Evolutionary conservation across 2,888 invertebrate species (phyloP).

Genomic region (Drosophila prostipennis): DNA sequence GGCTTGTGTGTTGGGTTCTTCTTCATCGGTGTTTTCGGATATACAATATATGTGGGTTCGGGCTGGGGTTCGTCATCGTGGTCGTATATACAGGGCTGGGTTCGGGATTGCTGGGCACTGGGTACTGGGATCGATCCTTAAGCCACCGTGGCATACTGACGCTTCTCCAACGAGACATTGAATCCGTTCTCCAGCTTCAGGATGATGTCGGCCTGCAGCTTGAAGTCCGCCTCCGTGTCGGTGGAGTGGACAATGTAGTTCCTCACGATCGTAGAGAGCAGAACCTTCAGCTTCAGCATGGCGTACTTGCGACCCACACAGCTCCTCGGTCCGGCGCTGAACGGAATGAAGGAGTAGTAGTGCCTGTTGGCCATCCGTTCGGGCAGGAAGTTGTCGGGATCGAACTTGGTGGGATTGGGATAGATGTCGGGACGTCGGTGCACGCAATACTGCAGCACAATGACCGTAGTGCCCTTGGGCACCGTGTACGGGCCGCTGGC

Average conservation of each 20-base stretch:
- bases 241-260: slow-evolving; percentile 88
- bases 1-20: slow-evolving; percentile 28
- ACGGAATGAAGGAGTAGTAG: slow-evolving; percentile 92
- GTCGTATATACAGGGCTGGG: slow-evolving; percentile 15
- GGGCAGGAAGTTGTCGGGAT: slow-evolving; percentile 92
- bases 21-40: not conserved
- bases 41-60: not conserved
- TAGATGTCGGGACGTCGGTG: slow-evolving; percentile 89
- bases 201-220: slow-evolving; percentile 90
- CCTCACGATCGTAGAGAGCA: slow-evolving; percentile 89
- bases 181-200: slow-evolving; percentile 90
- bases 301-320: slow-evolving; percentile 93
- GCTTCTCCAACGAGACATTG: slow-evolving; percentile 88
- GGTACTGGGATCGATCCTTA: too few relatives aligned
- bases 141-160: slow-evolving; percentile 80
- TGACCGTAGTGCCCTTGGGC: slow-evolving; percentile 89
- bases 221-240: slow-evolving; percentile 88
- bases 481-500: slow-evolving; percentile 87
- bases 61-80: not conserved
- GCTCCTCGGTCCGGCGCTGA: slow-evolving; percentile 92
- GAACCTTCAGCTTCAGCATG: slow-evolving; percentile 90
- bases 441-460: slow-evolving; percentile 88
- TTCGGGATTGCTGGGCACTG: not conserved
- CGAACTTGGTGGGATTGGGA: slow-evolving; percentile 89
- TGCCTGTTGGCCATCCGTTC: slow-evolving; percentile 90